Conservation (phyloP, 1,140 invertebrate species). For the Thaumetopoea pityocampa region DNA sequence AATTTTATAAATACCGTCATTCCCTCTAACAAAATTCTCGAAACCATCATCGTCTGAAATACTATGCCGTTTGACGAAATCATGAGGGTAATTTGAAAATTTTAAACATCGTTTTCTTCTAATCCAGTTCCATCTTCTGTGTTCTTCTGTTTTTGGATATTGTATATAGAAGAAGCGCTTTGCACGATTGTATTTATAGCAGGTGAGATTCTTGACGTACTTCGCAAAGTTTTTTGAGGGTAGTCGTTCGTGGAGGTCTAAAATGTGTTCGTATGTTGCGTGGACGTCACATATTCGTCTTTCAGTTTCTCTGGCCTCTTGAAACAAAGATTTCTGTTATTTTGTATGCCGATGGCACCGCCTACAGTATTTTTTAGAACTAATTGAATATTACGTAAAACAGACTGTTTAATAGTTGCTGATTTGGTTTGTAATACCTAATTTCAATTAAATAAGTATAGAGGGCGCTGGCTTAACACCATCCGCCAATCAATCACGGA, state of each 20-base stretch:
- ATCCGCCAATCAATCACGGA: no score
- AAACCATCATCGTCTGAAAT: conserved; percentile 22
- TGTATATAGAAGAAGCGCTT: conserved; percentile 16
- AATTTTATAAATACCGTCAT: conserved; percentile 31
- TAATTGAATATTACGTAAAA: no score
- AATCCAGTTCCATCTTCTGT: conserved; percentile 33
- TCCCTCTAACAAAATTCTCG: conserved; percentile 28
- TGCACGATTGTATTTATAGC: conserved; percentile 25
- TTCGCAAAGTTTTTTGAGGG: conserved; percentile 22
- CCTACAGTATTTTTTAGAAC: no score
- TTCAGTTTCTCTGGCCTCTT: conserved; percentile 37
- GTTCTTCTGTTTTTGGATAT: conserved; percentile 10
- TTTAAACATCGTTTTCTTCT: conserved; percentile 29
- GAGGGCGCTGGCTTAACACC: no score
- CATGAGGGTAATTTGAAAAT: no score
- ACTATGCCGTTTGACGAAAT: no score
- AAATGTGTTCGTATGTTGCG: conserved; percentile 27
- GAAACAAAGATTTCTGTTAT: conserved; percentile 39
- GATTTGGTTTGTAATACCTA: no score
- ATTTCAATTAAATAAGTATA: no score
- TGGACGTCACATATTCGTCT: conserved; percentile 33
- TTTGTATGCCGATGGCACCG: no score
- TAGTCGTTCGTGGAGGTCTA: conserved; percentile 17
- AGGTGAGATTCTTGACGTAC: conserved; percentile 31
- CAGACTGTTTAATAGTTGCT: no score